Base-by-base conservation (phyloP, 2,113 vertebrate species). In the Dendropsophus ebraccatus region DNA sequence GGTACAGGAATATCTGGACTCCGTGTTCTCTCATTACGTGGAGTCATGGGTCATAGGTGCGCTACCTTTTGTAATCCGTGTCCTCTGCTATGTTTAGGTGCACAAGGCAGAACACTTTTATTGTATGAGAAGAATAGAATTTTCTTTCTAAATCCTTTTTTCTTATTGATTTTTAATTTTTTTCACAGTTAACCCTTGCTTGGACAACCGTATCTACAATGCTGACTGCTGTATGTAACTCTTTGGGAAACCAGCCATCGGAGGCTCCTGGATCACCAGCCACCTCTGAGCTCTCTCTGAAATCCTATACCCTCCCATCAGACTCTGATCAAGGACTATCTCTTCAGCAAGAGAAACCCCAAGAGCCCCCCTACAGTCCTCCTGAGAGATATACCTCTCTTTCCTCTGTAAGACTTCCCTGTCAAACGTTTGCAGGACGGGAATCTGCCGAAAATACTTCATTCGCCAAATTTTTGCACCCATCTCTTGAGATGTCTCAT, bases 401-500 rank as follows among this genome's bases (percentile, higher is more conserved):
- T 37, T 81, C 78, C 28, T 81, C 85, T 12, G 85, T 87, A 23
- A 70, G 77, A n/a, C 8, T 56, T 30, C 45, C 85, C 25, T 32
- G 52, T 23, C 85, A 87, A 80, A 50, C 85, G 91, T 87, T 88
- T 94, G 90, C 91, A 93, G 76, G 41, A 88, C 54, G 92, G 91
- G 87, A 91, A 90, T 82, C 91, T 90, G 62, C 74, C 91, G 86
- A 88, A 88, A 28, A 84, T 92, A 9, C 91, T 89, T 72, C 87
- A 92, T 94, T 94, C 76, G 76, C 94, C 89, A 94, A 94, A 87
- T 92, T 94, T 86, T 86, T 94, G 69, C 94, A 94, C 81, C 91
- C 94, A 10, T 11, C 86, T 10, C 88, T 91, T 52, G 94, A 95
- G 90, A 98, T 99, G 97, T 95, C 97, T 49, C 97, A 98, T 88